phyloP scores from a whole-genome alignment of 1,140 invertebrate species.

The Sarcophaga peregrina region DNA sequence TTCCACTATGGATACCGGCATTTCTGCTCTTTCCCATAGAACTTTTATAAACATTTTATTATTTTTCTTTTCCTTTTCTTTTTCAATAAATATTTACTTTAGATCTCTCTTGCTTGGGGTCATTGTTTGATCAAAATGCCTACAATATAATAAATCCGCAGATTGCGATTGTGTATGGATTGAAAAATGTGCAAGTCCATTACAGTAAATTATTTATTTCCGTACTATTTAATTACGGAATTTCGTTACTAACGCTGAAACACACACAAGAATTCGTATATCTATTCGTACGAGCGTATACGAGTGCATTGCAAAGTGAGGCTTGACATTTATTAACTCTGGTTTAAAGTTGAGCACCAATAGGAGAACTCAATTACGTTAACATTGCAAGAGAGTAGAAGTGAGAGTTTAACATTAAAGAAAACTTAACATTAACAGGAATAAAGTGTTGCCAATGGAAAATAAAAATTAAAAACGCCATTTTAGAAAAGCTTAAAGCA shows the following conservation, averaged over 20 bases:
- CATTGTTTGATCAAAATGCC: not conserved
- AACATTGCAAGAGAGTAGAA: not conserved
- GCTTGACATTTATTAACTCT: not conserved
- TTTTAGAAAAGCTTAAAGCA: no score
- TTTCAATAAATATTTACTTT: not conserved
- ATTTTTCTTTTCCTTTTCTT: not conserved
- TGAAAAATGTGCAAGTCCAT: slow-evolving; percentile 36
- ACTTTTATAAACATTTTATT: not conserved
- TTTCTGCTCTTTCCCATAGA: not conserved
- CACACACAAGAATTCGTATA: slow-evolving; percentile 10
- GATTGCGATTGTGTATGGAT: not conserved
- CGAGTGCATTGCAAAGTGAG: not conserved
- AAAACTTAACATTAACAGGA: not conserved
- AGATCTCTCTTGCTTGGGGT: not conserved
- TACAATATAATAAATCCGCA: not conserved
- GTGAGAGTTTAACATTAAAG: not conserved
- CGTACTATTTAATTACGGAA: slow-evolving; percentile 42
- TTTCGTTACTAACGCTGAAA: not conserved
- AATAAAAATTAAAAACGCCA: no score
- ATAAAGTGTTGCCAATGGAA: not conserved
- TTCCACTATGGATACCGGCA: not conserved
- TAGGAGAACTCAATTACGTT: not conserved
- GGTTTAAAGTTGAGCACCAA: not conserved
- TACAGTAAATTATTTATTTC: slow-evolving; percentile 40
- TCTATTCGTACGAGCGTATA: not conserved